These are phyloP conservation scores for Theristicus caerulescens DNA, from an alignment of 2,113 vertebrate species.

Conservation along the genomic window DNA sequence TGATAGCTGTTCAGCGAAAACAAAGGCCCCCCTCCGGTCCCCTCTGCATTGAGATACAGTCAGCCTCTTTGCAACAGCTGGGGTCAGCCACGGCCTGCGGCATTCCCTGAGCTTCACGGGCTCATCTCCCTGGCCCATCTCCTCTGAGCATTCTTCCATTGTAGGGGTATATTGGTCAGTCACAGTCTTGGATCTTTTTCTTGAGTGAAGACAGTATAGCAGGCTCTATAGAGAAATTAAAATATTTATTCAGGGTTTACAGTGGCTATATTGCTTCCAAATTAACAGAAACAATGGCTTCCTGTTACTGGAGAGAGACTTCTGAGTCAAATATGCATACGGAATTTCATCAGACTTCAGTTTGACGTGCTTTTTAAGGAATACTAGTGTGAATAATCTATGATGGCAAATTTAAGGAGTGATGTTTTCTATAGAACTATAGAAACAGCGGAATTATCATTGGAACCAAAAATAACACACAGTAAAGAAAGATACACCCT, in stretches of 20 bases:
- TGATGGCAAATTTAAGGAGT: not conserved
- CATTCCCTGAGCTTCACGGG: accelerated
- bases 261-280: not conserved
- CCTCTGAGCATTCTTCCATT: accelerated
- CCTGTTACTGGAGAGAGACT: not conserved
- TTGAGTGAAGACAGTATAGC: not conserved
- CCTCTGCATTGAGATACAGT: not conserved
- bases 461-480: not conserved
- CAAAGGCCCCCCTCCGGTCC: accelerated
- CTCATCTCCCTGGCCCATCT: not conserved
- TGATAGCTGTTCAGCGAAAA: not conserved
- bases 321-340: accelerated
- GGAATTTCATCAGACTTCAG: not conserved
- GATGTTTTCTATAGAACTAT: not conserved
- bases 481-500: not conserved
- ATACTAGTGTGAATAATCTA: not conserved
- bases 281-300: not conserved
- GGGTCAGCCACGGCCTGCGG: no score
- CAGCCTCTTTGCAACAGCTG: not conserved
- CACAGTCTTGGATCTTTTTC: not conserved
- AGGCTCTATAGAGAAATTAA: not conserved
- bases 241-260: not conserved
- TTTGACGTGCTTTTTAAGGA: not conserved
- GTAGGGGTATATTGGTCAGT: not conserved
- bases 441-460: not conserved